Conservation (phyloP, 2,797 vertebrate genomes). For the Lepilemur septentrionalis region DNA sequence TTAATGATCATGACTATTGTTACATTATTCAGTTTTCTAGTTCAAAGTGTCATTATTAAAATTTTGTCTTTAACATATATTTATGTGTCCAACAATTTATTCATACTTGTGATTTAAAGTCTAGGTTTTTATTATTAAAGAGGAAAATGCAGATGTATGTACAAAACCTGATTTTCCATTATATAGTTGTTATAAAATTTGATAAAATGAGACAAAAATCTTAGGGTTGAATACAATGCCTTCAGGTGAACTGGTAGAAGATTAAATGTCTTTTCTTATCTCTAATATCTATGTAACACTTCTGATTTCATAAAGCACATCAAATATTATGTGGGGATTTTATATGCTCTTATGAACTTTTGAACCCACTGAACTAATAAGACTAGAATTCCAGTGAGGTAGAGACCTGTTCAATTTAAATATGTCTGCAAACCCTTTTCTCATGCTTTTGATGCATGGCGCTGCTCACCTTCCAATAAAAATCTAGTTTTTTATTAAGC, state of each 20-base stretch:
- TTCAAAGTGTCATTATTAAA: background rate
- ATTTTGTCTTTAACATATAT: background rate
- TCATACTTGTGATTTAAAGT: background rate
- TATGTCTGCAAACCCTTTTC: background rate
- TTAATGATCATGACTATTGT: background rate
- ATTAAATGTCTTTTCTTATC: background rate
- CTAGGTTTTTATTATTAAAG: background rate
- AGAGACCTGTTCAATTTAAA: conserved; percentile 20
- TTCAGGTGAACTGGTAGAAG: background rate
- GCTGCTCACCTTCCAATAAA: background rate
- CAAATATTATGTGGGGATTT: background rate
- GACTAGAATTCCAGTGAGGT: conserved; percentile 49
- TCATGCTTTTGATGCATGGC: background rate
- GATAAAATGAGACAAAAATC: background rate
- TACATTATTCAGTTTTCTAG: background rate
- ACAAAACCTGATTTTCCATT: background rate
- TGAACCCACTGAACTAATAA: conserved; percentile 58
- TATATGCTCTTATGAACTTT: conserved; percentile 52
- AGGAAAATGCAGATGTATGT: background rate
- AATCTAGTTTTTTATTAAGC: background rate
- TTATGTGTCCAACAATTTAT: background rate
- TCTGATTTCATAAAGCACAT: conserved; percentile 46
- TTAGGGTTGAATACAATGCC: background rate
- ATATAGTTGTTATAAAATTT: background rate
- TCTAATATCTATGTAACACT: background rate